A percentile compares a stretch with the other conserved stretches of the same genome.
Evolutionary conservation across 2,888 invertebrate species (phyloP).

Genomic region (Oeneis ivallda): DNA sequence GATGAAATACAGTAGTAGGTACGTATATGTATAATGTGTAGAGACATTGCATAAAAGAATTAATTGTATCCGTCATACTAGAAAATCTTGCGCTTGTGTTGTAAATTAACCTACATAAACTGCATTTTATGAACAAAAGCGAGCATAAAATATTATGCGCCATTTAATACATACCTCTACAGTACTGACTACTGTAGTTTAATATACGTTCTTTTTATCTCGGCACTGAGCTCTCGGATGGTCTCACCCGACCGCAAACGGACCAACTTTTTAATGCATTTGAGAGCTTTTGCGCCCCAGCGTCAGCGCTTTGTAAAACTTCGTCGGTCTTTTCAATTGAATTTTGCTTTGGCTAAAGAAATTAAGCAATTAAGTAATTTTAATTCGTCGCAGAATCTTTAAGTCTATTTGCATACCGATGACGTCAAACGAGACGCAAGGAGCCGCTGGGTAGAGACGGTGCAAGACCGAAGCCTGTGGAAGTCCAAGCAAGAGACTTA

Average conservation of each 20-base stretch:
- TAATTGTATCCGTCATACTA: neutral
- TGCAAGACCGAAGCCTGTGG: no score
- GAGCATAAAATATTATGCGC: neutral
- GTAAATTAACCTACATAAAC: neutral
- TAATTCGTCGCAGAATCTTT: no score
- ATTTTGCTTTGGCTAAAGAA: no score
- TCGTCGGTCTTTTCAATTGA: no score
- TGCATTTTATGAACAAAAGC: conserved; percentile 10
- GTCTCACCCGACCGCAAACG: neutral
- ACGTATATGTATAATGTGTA: neutral
- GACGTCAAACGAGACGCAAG: no score
- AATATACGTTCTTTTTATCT: neutral
- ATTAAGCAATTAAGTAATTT: no score
- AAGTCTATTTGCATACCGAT: no score
- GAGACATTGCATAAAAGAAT: neutral
- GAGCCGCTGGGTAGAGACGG: no score
- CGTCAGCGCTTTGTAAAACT: no score
- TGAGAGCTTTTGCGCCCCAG: neutral
- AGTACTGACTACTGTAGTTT: neutral
- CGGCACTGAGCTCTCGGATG: no score
- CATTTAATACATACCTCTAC: neutral
- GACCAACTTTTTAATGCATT: neutral
- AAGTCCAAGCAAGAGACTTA: no score
- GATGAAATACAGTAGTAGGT: no score
- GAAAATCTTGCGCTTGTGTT: neutral